Evolutionary conservation across 2,888 invertebrate species (phyloP), one percentile per base, ranked within the genome.

Genomic region (Drosophila leonis): DNA sequence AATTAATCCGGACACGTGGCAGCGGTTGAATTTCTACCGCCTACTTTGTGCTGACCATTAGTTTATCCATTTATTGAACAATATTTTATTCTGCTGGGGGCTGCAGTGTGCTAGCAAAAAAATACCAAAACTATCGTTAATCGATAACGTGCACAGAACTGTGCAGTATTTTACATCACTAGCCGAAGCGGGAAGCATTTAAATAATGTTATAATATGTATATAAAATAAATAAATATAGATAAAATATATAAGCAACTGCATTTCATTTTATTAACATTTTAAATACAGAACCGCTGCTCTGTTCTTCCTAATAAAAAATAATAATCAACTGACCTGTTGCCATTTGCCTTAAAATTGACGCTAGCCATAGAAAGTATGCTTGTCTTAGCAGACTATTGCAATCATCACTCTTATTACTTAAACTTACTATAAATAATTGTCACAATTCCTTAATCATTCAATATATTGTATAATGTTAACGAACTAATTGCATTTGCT

Each of bases 21-120:
- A 77, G 46, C 69, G 41, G 51, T 46, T 59, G 2, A 10, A 44
- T 52, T 64, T 61, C 18, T 27, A 54, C 77, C 56, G 73, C 73
- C 70, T 77, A 66, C 54, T 78, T 69, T 54, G 7, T 44, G 70
- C 66, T 62, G 69, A 59, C 65, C 77, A 78, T 77, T 77, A 64
- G 61, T 73, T 78, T 73, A 77, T 62, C 59, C 73, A 78, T 77
- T 77, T 72, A 73, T 69, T 69, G 69, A 64, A 77, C 73, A 66
- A 77, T 77, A 77, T 77, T 77, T 77, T 77, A 66, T 64, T 69
- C 60, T 44, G 24, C 15, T 20, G 39, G 44, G 15, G n/a, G 72
- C 67, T 49, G 72, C 27, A 37, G 7, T 18, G 39, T 20, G 15
- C 7, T 72, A 35, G 42, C 39, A 0, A 9, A 0, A 63, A 60